phyloP scores from a whole-genome alignment of 2,888 invertebrate species.

The Agonopterix alstromeriana region DNA sequence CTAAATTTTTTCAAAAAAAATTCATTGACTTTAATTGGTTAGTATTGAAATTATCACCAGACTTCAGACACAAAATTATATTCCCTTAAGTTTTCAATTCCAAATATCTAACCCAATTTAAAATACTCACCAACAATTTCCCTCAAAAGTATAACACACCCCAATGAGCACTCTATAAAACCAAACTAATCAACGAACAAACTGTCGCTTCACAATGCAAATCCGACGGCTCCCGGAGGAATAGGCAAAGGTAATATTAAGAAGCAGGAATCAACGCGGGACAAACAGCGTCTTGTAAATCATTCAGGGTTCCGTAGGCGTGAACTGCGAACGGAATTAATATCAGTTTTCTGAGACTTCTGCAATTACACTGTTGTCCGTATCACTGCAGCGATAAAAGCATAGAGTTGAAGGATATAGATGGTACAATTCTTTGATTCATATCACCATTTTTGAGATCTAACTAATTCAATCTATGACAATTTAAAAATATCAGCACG shows the following conservation, averaged over 20 bases:
- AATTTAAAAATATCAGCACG: no score
- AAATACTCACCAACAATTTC: no score
- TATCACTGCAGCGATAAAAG: conserved; percentile 53
- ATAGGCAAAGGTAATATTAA: conserved; percentile 41
- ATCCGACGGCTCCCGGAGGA: conserved; percentile 33
- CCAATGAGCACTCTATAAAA: neutral
- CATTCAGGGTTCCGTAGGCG: conserved; percentile 39
- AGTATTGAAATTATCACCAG: no score
- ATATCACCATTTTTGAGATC: no score
- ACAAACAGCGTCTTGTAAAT: conserved; percentile 49
- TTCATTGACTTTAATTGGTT: no score
- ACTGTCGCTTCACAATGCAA: conserved; percentile 17
- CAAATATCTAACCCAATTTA: no score
- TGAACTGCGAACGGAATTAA: conserved; percentile 56
- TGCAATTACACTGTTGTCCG: conserved; percentile 62
- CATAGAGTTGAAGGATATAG: conserved; percentile 25
- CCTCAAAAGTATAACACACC: no score
- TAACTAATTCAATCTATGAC: no score
- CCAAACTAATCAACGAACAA: conserved; percentile 11
- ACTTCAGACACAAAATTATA: no score
- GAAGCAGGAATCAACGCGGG: conserved; percentile 31
- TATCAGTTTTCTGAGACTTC: conserved; percentile 67
- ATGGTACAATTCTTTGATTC: no score
- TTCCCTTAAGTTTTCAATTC: no score
- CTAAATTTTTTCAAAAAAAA: no score